phyloP scores from a whole-genome alignment of 2,113 vertebrate species.

The Poeciliopsis turrubarensis region DNA sequence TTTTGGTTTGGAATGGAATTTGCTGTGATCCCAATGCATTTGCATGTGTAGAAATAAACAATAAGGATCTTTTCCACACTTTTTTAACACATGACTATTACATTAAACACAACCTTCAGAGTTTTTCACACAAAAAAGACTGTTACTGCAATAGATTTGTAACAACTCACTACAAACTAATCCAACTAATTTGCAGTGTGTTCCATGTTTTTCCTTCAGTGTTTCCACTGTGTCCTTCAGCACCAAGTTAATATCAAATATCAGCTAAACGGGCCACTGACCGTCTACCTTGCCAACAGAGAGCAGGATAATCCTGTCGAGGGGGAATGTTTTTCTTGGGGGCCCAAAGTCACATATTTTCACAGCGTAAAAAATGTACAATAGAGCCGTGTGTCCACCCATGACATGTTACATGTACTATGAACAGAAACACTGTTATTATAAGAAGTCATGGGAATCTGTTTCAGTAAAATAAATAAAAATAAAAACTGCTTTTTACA shows the following conservation, averaged over 20 bases:
- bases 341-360: conserved; percentile 35
- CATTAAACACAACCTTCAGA: not conserved
- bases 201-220: not conserved
- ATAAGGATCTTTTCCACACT: not conserved
- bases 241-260: not conserved
- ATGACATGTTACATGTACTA: not conserved
- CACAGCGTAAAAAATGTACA: conserved; percentile 17
- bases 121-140: not conserved
- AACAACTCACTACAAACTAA: too few species aligned
- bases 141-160: not conserved
- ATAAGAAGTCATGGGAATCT: not conserved
- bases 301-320: conserved; percentile 8
- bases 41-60: not conserved
- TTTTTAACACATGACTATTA: not conserved
- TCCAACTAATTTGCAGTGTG: not conserved
- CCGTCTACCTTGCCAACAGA: not conserved
- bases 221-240: not conserved
- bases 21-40: too few species aligned
- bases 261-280: not conserved
- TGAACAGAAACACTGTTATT: not conserved
- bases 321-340: not conserved
- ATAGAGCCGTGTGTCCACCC: not conserved
- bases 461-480: not conserved
- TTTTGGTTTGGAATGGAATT: not conserved
- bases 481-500: not conserved